A percentile compares a stretch with the other conserved stretches of the same genome.
phyloP scores from a whole-genome alignment of 2,888 invertebrate species.

The Eumerus sabulonum region DNA sequence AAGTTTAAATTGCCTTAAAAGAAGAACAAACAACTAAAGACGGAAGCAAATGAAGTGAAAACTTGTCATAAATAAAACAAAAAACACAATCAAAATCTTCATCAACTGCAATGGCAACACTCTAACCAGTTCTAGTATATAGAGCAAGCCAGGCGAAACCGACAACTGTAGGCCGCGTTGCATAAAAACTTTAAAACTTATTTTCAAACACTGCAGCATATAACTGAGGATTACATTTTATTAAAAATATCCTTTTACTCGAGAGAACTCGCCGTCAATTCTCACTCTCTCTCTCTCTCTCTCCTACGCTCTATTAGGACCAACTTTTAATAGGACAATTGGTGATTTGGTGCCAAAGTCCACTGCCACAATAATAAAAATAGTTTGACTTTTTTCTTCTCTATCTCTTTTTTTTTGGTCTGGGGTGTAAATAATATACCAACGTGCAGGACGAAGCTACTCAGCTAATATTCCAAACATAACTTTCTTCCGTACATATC shows the following conservation, averaged over 20 bases:
- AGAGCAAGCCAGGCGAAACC: background rate
- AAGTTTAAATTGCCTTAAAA: constrained; percentile 34
- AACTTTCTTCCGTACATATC: background rate
- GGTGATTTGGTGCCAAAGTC: constrained; percentile 58
- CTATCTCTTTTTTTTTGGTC: constrained; percentile 24
- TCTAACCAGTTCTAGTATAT: constrained; percentile 18
- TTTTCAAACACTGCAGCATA: constrained; percentile 66
- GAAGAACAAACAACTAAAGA: constrained; percentile 18
- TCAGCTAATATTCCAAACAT: constrained; percentile 36
- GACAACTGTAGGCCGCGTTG: constrained; percentile 32
- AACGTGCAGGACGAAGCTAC: constrained; percentile 41
- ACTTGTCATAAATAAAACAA: constrained; percentile 58
- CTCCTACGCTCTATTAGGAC: constrained; percentile 37
- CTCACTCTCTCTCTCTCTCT: constrained; percentile 11
- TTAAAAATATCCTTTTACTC: constrained; percentile 63
- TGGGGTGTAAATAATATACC: constrained; percentile 52
- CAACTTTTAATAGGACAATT: constrained; percentile 44
- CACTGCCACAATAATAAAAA: constrained; percentile 60
- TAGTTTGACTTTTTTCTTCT: constrained; percentile 34
- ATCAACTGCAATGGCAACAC: constrained; percentile 53
- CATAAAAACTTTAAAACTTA: constrained; percentile 51
- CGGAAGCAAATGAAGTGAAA: constrained; percentile 39
- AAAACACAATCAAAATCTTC: constrained; percentile 22
- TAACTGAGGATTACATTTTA: constrained; percentile 63
- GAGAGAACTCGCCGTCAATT: constrained; percentile 43